Conservation (phyloP, 2,888 invertebrate species). For the Hyppa rectilinea region DNA sequence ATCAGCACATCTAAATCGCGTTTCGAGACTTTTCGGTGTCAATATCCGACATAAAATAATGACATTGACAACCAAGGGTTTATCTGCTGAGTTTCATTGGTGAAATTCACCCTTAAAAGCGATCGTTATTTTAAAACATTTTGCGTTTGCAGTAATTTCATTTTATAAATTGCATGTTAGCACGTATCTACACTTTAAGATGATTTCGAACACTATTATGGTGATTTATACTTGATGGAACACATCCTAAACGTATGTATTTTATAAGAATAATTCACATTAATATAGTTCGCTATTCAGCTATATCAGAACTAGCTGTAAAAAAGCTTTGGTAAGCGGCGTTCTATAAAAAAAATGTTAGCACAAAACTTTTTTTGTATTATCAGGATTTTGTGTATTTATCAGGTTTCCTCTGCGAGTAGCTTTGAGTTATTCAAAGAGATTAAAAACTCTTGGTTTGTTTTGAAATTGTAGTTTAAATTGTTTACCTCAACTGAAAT, state of each 20-base stretch:
- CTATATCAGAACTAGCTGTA: neutral
- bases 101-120: no score
- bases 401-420: slow-evolving; percentile 18
- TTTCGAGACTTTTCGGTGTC: no score
- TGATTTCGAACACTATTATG: neutral
- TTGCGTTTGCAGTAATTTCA: neutral
- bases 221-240: no score
- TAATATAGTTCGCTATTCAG: neutral
- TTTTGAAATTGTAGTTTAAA: slow-evolving; percentile 21
- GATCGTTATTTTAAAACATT: neutral
- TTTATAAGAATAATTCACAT: neutral
- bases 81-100: no score
- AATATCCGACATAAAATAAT: no score
- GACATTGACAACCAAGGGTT: no score
- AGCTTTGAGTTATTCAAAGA: slow-evolving; percentile 30
- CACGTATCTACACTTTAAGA: neutral
- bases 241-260: neutral
- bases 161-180: neutral
- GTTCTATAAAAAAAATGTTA: neutral
- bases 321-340: neutral
- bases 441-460: slow-evolving; percentile 22
- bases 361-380: slow-evolving; percentile 5
- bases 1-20: no score
- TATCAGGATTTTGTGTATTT: slow-evolving; percentile 20
- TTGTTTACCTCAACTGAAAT: slow-evolving; percentile 20